Conservation (phyloP, 2,797 vertebrate species). For the Phaenicophaeus curvirostris region DNA sequence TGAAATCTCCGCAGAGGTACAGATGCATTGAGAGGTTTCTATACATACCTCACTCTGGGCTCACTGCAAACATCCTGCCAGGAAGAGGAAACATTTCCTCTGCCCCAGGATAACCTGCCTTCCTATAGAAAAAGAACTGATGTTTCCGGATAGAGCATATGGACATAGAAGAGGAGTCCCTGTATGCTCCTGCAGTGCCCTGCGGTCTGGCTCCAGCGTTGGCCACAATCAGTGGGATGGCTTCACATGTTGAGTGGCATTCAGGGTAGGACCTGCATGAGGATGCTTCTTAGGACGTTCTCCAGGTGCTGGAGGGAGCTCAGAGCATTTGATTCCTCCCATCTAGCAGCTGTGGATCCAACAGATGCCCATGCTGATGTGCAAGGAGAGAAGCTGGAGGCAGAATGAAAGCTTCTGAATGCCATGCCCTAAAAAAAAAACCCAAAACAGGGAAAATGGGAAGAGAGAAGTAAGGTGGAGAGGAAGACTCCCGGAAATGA, state of each 20-base stretch:
- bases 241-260: not conserved
- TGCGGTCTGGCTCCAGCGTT: not conserved
- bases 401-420: not conserved
- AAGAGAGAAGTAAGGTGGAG: not conserved
- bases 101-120: constrained; percentile 66
- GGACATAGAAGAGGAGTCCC: not conserved
- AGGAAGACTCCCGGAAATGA: constrained; percentile 52
- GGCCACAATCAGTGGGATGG: not conserved
- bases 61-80: constrained; percentile 53
- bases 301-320: not conserved
- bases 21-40: not conserved
- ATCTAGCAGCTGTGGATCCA: not conserved
- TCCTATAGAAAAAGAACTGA: constrained; percentile 65
- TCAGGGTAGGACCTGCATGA: not conserved
- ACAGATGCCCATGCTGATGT: rapidly evolving
- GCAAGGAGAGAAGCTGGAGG: not conserved
- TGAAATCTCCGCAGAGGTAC: not conserved
- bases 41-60: constrained; percentile 18
- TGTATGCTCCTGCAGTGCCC: not conserved
- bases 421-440: not conserved
- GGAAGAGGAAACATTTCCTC: constrained; percentile 66
- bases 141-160: constrained; percentile 46
- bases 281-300: not conserved
- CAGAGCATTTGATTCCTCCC: not conserved
- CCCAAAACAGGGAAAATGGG: not conserved